Base-by-base conservation (phyloP, 1,140 invertebrate genomes). In the Dolichoris vasculosae region DNA sequence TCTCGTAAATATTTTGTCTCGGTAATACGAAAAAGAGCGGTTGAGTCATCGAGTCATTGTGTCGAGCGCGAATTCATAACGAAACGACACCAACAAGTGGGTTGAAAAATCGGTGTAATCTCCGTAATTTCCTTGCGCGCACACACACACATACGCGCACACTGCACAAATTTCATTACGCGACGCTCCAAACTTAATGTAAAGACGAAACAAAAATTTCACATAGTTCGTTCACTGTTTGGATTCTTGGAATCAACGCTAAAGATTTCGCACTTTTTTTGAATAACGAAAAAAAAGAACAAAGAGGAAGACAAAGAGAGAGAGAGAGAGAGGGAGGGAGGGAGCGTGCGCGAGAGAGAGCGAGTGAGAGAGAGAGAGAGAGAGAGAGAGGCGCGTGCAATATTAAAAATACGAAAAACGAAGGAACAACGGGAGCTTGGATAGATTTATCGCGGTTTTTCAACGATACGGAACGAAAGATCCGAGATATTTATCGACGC, bases 71-170 rank as follows among this genome's bases (percentile, higher is more conserved):
- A 75, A 75, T 75, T n/a, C 71, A 32, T n/a, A 75, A 75, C 26
- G 71, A 35, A 26, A 75, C 71, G n/a, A 43, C 71, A 46, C 71
- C 40, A 75, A 75, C 71, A 75, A 75, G 40, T 75, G 71, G 71
- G 26, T 75, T 46, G 26, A 75, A 75, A 69, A 69, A 69, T 69
- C 20, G 23, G 35, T 69, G 17, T 40, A 69, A 38, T 38, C n/a
- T 69, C 67, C 23, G 13, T 13, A 38, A 69, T 69, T 30, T 38
- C 30, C 67, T 69, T 38, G 17, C 8, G 8, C n/a, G 35, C 23
- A 20, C 23, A 59, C 55, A 4, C 3, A 4, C 3, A 20, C 55
- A 59, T 20, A 59, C n/a, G n/a, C n/a, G n/a, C 55, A 4, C 13
- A 59, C 55, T 26, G 55, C 55, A 26, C 55, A 26, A 4, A 59